Base-by-base conservation (phyloP, 92 coral and sea anemone species). In the Zoanthus gigantus region DNA sequence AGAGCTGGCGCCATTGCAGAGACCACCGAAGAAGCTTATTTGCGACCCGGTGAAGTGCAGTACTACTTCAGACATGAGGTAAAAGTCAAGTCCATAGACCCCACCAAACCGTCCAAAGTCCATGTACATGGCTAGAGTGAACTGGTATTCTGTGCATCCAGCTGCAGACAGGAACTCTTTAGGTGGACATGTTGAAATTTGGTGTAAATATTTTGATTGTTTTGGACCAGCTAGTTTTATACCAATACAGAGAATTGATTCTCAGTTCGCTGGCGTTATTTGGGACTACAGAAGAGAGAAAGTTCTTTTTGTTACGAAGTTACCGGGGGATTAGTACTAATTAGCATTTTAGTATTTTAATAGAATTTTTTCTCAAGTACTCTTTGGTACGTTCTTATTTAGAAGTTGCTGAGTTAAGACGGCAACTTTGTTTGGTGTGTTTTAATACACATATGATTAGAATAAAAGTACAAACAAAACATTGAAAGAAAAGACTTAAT, bases 31-130 rank as follows among this genome's bases (percentile, higher is more conserved):
- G 48, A 69, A 0, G 74, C 74, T 2, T 34, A 69, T 10, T 31
- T 69, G 14, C 67, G 90, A 67, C 85, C 85, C 9, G 66, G 75
- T 8, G 86, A 87, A 68, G 86, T 87, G 23, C 32, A 15, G 16
- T 50, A 47, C 57, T 87, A 46, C 54, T 91, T 91, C 78, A 52
- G 94, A 52, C 94, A 91, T 13, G 46, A 83, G 34, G 68, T 87
- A 11, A 83, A 67, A 46, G 83, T 88, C 17, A 91, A 86, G 32
- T 74, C 84, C 46, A 46, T 16, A 37, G 80, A 65, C 60, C 28
- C 74, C 9, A 32, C 57, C 34, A 52, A 53, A 23, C 56, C 87
- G 17, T 87, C 75, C 29, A 37, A 74, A 44, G 52, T 74, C 74
- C 86, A 50, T 73, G 76, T 83, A 90, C 66, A 69, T 86, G 34